Base-by-base conservation (phyloP, 2,797 vertebrate species). In the Smutsia gigantea region DNA sequence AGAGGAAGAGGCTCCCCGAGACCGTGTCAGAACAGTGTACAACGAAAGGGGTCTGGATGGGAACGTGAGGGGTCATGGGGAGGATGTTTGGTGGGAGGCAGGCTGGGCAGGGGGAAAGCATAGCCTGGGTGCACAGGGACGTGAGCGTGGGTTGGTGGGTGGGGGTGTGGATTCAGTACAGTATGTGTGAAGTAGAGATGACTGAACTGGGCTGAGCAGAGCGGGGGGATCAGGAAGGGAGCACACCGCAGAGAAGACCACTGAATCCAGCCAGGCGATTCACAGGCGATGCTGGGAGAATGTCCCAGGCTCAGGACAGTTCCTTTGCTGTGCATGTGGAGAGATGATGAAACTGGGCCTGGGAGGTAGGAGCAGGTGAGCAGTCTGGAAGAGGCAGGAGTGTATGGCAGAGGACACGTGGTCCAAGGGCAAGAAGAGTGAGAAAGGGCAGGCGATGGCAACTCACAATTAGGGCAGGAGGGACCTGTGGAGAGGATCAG, bases 121-220 rank as follows among this genome's bases (percentile, higher is more conserved):
- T 6, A 7, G 51, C 4, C 1, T 51, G 51, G 17, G 29, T 10
- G 17, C 68, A 8, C 14, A 21, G 37, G 66, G 31, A 71, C 0
- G 1, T 1, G 12, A 74, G 78, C 7, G 2, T 6, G 27, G 51
- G 4, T 0, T 42, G n/a, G 63, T 7, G 42, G 21, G 39, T 0
- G 3, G 19, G 63, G 0, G 5, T n/a, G 55, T 1, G 59, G 59
- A 17, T 3, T 88, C 59, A 51, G 77, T 7, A 27, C 8, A 2
- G 31, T 2, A 7, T 13, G 8, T 25, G 17, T 27, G n/a, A 82
- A 9, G 51, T 51, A 68, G 2, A 29, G 29, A 17, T 0, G 10
- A 18, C 25, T 2, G 37, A 14, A 53, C 4, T 0, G 19, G 34
- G 29, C 4, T 39, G 37, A 57, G 87, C 7, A 4, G 25, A 1